Percentiles rank a stretch among this genome's conserved stretches.
These are phyloP conservation scores for Xiphophorus couchianus DNA, from an alignment of 2,113 vertebrate genomes.

Conservation along the genomic window DNA sequence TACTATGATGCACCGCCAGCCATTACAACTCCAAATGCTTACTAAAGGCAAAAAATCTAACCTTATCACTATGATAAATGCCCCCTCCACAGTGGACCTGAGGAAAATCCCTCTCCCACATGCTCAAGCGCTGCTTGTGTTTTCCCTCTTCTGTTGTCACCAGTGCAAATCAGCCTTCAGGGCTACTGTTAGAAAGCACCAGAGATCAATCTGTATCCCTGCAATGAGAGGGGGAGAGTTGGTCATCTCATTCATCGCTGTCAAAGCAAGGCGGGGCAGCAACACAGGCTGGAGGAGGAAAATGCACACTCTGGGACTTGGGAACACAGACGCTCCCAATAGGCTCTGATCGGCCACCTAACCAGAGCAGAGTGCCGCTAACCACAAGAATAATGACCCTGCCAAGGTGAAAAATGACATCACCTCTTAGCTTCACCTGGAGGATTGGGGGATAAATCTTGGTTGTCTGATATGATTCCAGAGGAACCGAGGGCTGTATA, in stretches of 20 bases:
- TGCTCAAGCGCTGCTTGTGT: slow-evolving; percentile 46
- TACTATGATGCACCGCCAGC: slow-evolving; percentile 55
- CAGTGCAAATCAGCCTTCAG: slow-evolving; percentile 59
- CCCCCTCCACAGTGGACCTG: slow-evolving; percentile 41
- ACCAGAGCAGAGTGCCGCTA: slow-evolving; percentile 76
- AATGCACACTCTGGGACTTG: slow-evolving; percentile 46
- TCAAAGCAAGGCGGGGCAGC: slow-evolving; percentile 55
- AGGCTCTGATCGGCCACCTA: slow-evolving; percentile 73
- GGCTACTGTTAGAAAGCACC: slow-evolving; percentile 66
- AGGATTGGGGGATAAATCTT: slow-evolving; percentile 81
- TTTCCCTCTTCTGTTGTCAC: slow-evolving; percentile 54
- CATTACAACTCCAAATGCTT: slow-evolving; percentile 65
- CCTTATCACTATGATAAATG: slow-evolving; percentile 74
- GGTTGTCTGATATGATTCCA: slow-evolving; percentile 74
- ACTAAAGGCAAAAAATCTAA: slow-evolving; percentile 65
- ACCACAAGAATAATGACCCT: slow-evolving; percentile 82
- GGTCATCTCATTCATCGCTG: slow-evolving; percentile 76
- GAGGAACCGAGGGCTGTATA: slow-evolving; percentile 62
- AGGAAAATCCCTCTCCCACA: slow-evolving; percentile 19
- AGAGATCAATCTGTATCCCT: slow-evolving; percentile 77
- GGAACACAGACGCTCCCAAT: slow-evolving; percentile 64
- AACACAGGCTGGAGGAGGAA: slow-evolving; percentile 42
- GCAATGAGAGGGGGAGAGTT: slow-evolving; percentile 62
- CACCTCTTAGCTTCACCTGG: slow-evolving; percentile 78
- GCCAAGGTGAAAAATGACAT: slow-evolving; percentile 83